A percentile compares a stretch with the other conserved stretches of the same genome.
phyloP scores from a whole-genome alignment of 2,797 vertebrate species.

The Echiichthys vipera region DNA sequence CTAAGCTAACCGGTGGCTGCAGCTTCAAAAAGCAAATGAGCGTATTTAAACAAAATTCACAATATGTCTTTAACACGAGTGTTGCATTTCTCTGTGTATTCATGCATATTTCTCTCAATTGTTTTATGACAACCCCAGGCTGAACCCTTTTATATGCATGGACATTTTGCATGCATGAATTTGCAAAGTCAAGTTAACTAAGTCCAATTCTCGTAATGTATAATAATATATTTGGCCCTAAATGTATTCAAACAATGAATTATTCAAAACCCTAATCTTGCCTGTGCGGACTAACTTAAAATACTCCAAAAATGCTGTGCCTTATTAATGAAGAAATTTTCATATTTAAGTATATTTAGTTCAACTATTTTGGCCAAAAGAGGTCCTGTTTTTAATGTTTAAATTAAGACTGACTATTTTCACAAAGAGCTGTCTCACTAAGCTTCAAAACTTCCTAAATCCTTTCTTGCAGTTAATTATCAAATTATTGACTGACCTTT shows the following conservation, averaged over 20 bases:
- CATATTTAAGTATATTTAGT: conserved; percentile 11
- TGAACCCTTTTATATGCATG: not conserved
- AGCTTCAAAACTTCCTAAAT: conserved; percentile 47
- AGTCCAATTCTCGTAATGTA: not conserved
- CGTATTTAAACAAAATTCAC: rapidly evolving
- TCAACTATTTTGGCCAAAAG: conserved; percentile 19
- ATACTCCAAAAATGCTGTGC: not conserved
- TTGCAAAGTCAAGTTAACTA: conserved; percentile 8
- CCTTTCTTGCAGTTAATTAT: conserved; percentile 49
- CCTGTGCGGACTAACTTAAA: not conserved
- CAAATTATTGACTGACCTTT: conserved; percentile 73
- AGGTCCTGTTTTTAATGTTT: not conserved
- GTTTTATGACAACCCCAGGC: not conserved
- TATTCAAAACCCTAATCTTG: conserved; percentile 24
- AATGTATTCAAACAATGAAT: conserved; percentile 27
- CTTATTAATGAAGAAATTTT: conserved; percentile 4
- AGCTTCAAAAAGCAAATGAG: not conserved
- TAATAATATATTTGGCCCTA: not conserved
- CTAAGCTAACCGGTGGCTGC: not conserved
- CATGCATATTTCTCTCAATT: not conserved
- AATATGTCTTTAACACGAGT: not conserved
- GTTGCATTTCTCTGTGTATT: not conserved
- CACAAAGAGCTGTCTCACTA: conserved; percentile 6
- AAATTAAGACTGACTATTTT: conserved; percentile 10
- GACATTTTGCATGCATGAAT: not conserved